Conservation (phyloP, 1,140 invertebrate species). For the Aphaenogaster floridana region DNA sequence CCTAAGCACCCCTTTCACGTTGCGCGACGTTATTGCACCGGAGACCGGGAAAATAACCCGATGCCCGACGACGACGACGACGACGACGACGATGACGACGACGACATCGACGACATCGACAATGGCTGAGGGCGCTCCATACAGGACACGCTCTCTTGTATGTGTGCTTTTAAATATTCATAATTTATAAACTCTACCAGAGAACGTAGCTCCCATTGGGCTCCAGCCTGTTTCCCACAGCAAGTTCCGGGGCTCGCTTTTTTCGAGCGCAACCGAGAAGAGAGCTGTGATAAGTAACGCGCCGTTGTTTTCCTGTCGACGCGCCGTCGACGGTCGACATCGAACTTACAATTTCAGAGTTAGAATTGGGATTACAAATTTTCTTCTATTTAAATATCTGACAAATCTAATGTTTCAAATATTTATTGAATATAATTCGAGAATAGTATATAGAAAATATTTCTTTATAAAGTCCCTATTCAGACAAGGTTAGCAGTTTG, state of each 20-base stretch:
- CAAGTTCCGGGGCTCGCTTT: conserved; percentile 54
- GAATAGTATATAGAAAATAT: background rate
- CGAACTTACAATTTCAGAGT: background rate
- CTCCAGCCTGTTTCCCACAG: conserved; percentile 59
- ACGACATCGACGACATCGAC: background rate
- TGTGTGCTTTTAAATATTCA: conserved; percentile 72
- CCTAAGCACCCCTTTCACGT: conserved; percentile 82
- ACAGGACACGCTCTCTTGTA: background rate
- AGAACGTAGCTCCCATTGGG: conserved; percentile 36
- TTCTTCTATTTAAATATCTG: background rate
- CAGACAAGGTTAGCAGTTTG: background rate
- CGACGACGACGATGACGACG: conserved; percentile 2
- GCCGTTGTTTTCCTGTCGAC: conserved; percentile 31
- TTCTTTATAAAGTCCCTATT: background rate
- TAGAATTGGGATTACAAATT: background rate
- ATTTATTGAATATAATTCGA: background rate
- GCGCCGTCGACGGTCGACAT: background rate
- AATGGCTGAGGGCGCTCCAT: conserved; percentile 9
- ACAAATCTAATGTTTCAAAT: background rate
- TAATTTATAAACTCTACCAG: conserved; percentile 75
- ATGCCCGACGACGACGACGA: conserved; percentile 37
- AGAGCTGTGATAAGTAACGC: conserved; percentile 37
- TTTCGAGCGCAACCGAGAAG: conserved; percentile 17
- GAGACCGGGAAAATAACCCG: conserved; percentile 74
- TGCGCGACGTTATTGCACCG: conserved; percentile 77